Evolutionary conservation across 2,888 invertebrate genomes (phyloP).

Genomic region (Lasioglossum malachurum): DNA sequence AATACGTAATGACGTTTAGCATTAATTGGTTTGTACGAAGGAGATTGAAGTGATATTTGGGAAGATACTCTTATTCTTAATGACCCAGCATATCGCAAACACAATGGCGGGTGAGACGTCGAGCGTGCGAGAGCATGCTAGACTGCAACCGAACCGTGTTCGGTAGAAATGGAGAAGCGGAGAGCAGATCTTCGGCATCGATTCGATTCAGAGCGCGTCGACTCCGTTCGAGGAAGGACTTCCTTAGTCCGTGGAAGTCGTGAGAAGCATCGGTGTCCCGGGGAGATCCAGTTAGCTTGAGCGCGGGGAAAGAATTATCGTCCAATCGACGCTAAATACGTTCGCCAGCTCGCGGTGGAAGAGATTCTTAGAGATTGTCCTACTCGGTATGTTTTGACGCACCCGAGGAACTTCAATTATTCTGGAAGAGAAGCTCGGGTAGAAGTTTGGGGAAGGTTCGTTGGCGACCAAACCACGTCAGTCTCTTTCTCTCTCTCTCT

Average conservation of each 20-base stretch:
- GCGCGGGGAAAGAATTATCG: not conserved
- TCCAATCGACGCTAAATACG: not conserved
- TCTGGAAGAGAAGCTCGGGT: not conserved
- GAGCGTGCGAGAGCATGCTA: not conserved
- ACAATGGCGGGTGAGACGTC: not conserved
- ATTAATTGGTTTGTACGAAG: no score
- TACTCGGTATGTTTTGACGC: not conserved
- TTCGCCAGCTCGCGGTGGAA: not conserved
- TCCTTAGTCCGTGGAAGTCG: not conserved
- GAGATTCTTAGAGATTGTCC: constrained; percentile 4
- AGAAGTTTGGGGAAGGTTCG: constrained; percentile 2
- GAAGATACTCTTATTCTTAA: no score
- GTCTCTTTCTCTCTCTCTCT: not conserved
- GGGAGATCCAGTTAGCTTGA: not conserved
- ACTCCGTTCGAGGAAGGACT: constrained; percentile 34
- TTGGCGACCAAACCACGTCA: constrained; percentile 19
- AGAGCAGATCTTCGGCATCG: not conserved
- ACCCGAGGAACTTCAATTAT: not conserved
- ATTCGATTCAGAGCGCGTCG: constrained; percentile 15
- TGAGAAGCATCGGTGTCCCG: not conserved
- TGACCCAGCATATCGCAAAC: not conserved
- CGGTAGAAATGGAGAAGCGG: not conserved
- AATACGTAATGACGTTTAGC: no score
- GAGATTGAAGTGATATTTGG: no score
- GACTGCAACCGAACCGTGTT: not conserved